phyloP scores from a whole-genome alignment of 2,113 vertebrate species.

The Xenus cinereus region DNA sequence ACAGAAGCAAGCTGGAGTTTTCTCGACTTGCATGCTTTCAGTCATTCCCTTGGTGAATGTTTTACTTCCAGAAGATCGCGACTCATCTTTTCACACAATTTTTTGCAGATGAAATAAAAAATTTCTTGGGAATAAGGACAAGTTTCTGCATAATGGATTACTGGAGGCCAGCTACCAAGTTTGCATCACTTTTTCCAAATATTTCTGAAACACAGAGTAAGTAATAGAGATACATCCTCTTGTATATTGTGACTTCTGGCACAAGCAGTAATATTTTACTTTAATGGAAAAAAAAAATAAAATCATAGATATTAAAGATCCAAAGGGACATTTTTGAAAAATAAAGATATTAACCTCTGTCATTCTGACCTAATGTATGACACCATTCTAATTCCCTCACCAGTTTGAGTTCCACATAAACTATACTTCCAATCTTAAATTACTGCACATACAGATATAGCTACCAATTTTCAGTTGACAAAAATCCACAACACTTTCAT shows the following conservation, averaged over 20 bases:
- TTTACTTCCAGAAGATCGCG: background rate
- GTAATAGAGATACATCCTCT: background rate
- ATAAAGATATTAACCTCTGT: background rate
- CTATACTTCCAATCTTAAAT: background rate
- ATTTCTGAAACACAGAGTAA: background rate
- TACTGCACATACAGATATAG: background rate
- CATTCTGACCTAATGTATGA: background rate
- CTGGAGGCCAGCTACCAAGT: background rate
- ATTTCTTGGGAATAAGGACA: background rate
- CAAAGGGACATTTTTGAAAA: background rate
- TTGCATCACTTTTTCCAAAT: background rate
- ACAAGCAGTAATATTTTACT: background rate
- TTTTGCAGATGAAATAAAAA: background rate
- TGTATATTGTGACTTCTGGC: background rate
- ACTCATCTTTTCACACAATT: background rate
- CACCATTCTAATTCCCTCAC: background rate
- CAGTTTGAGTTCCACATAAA: background rate
- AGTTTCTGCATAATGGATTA: background rate
- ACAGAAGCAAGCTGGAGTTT: background rate
- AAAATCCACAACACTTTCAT: background rate
- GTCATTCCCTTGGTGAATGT: background rate
- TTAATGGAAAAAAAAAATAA: background rate
- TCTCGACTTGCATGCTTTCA: background rate
- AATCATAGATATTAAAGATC: background rate
- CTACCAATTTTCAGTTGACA: background rate